Percentiles rank a stretch among this genome's conserved stretches.
These are phyloP conservation scores for Gryllus longicercus DNA, from an alignment of 2,888 invertebrate species.

Conservation along the genomic window DNA sequence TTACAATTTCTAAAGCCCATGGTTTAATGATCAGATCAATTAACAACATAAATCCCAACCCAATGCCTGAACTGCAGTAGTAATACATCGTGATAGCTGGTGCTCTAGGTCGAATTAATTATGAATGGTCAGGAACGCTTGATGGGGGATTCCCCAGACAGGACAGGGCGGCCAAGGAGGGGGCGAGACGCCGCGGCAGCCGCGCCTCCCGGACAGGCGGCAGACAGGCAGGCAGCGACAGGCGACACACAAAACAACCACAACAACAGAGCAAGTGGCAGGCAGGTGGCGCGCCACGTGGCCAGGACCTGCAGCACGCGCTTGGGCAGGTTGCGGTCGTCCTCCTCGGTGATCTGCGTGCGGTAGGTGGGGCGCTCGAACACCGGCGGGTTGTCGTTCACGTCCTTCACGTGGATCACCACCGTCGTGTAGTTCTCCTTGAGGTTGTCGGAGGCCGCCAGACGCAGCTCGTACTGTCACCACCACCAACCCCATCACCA, in stretches of 20 bases:
- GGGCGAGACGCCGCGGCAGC: too few species aligned
- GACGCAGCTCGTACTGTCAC: constrained; percentile 84
- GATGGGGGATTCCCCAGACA: too few species aligned
- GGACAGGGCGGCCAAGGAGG: too few species aligned
- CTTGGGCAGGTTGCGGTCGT: constrained; percentile 90
- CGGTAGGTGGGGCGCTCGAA: constrained; percentile 93
- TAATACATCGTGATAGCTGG: too few species aligned
- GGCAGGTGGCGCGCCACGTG: not conserved
- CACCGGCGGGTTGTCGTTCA: constrained; percentile 96
- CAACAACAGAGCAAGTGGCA: not conserved
- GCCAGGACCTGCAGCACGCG: constrained; percentile 76
- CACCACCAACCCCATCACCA: constrained; percentile 65
- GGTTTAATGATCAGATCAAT: too few species aligned
- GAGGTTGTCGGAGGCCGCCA: constrained; percentile 93
- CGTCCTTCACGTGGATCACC: constrained; percentile 95
- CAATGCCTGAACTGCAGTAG: too few species aligned
- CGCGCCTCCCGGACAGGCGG: too few species aligned
- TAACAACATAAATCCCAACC: too few species aligned
- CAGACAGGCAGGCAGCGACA: not conserved
- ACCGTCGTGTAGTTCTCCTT: constrained; percentile 97
- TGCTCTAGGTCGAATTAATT: too few species aligned
- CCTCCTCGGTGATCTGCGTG: constrained; percentile 93
- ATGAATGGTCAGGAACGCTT: too few species aligned
- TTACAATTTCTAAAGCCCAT: too few species aligned
- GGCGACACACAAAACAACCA: not conserved